These are phyloP conservation scores for Hydrolagus affinis DNA, from an alignment of 2,113 vertebrate species.

Conservation along the genomic window DNA sequence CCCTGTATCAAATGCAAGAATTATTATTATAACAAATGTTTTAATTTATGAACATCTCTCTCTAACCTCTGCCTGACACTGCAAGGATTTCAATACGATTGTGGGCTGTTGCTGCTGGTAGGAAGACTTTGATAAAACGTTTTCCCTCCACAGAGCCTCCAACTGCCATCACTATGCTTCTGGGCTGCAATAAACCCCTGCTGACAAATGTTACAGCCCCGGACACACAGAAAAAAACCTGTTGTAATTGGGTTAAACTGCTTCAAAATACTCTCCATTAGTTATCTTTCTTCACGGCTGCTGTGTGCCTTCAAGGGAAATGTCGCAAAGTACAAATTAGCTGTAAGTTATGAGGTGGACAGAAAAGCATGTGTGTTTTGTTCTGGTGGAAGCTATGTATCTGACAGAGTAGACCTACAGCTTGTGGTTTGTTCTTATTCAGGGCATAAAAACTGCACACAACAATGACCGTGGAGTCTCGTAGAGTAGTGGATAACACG, in stretches of 20 bases:
- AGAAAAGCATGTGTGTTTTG: slow-evolving; percentile 13
- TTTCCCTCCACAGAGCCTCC: slow-evolving; percentile 56
- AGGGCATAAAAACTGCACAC: too few relatives aligned
- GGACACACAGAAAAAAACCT: slow-evolving; percentile 78
- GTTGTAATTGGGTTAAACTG: slow-evolving; percentile 98
- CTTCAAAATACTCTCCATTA: slow-evolving; percentile 95
- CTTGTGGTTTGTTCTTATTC: background rate
- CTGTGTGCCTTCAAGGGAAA: slow-evolving; percentile 41
- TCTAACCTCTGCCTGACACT: slow-evolving; percentile 91
- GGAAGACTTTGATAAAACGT: slow-evolving; percentile 73
- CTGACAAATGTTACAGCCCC: slow-evolving; percentile 74
- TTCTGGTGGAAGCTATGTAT: slow-evolving; percentile 11
- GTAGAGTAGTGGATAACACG: too few relatives aligned
- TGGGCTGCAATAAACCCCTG: slow-evolving; percentile 66
- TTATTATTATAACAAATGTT: slow-evolving; percentile 61
- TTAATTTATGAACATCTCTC: slow-evolving; percentile 80
- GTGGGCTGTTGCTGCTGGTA: slow-evolving; percentile 61
- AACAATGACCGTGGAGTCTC: too few relatives aligned
- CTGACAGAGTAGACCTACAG: background rate
- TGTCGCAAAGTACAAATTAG: background rate
- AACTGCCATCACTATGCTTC: slow-evolving; percentile 69
- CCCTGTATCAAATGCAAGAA: too few relatives aligned
- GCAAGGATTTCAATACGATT: slow-evolving; percentile 87
- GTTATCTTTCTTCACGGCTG: slow-evolving; percentile 66
- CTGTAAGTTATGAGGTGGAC: slow-evolving; percentile 1